phyloP scores from a whole-genome alignment of 1,140 invertebrate species.

The Rhynchophorus ferrugineus region DNA sequence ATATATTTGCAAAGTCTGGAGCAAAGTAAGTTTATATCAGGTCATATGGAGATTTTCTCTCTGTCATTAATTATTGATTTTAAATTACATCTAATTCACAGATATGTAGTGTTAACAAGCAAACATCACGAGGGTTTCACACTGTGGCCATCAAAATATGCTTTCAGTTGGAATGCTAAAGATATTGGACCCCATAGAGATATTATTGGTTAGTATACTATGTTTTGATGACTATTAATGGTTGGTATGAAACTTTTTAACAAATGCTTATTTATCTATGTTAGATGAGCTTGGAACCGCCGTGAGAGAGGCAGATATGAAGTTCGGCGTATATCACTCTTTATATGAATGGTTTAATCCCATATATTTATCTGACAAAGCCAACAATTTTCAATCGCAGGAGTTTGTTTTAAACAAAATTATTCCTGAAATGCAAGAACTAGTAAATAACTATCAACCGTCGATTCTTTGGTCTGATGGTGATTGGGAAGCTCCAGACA shows the following conservation, averaged over 20 bases:
- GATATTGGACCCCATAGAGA: conserved; percentile 81
- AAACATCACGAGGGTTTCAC: conserved; percentile 94
- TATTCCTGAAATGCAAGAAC: conserved; percentile 65
- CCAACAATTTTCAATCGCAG: conserved; percentile 55
- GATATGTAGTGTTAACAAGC: conserved; percentile 82
- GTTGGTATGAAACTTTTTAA: not conserved
- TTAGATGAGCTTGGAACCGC: conserved; percentile 64
- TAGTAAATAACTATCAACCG: conserved; percentile 73
- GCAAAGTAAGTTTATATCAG: conserved; percentile 55
- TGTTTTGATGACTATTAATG: not conserved
- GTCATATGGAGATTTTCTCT: not conserved
- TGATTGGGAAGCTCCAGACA: conserved; percentile 72
- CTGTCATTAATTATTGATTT: not conserved
- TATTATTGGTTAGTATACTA: conserved; percentile 54
- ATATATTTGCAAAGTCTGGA: conserved; percentile 65
- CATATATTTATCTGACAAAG: conserved; percentile 68
- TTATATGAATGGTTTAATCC: conserved; percentile 90
- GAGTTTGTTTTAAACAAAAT: conserved; percentile 62
- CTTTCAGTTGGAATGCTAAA: conserved; percentile 84
- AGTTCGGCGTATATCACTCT: conserved; percentile 85
- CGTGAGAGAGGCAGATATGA: conserved; percentile 57
- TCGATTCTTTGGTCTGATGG: conserved; percentile 93
- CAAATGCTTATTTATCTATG: conserved; percentile 4
- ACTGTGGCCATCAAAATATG: conserved; percentile 77
- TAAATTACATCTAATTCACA: conserved; percentile 37